Evolutionary conservation across 2,113 vertebrate genomes (phyloP), one percentile per base, ranked within the genome.

Genomic region (Chelonoidis abingdonii): DNA sequence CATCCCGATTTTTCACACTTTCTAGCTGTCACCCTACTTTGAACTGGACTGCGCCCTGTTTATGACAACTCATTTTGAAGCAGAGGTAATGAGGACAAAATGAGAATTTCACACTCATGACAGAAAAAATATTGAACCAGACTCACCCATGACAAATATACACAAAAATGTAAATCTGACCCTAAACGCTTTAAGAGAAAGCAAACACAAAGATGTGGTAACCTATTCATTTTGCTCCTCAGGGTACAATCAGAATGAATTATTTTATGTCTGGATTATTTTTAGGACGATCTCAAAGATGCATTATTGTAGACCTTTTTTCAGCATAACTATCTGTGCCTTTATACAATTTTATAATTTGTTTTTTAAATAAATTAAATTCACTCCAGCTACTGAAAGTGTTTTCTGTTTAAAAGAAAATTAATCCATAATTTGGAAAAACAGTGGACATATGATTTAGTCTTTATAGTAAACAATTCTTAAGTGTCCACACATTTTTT

Each of bases 401-500:
- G 11, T 31, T 89, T 57, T 92, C 86, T 69, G 86, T 80, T 95
- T 95, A 86, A 53, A 79, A 11, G 9, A 78, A 44, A 79, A 90
- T 91, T 80, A 96, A 95, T 78, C 69, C 83, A 44, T 82, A 22
- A 12, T 3, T 3, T 72, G 50, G 89, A 91, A 97, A 97, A 78
- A 24, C 93, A 52, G 29, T 89, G 19, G 93, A 95, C 87, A 96
- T 96, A 96, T 97, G 96, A 94, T 96, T 96, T 89, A 90, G 93
- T 94, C 88, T 97, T 93, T 90, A 96, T 96, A 95, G 91, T 96
- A 97, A 97, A 96, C 82, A 92, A 86, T 6, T 35, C n/a, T 35
- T 8, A 2, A 27, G 14, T 38, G 52, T 8, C 4, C 35, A 1
- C 4, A 22, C 10, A 47, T 75, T 83, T 21, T 47, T 0, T 0